A percentile compares a stretch with the other conserved stretches of the same genome.
Evolutionary conservation across 2,113 vertebrate genomes (phyloP).

Genomic region (Puntigrus tetrazona): DNA sequence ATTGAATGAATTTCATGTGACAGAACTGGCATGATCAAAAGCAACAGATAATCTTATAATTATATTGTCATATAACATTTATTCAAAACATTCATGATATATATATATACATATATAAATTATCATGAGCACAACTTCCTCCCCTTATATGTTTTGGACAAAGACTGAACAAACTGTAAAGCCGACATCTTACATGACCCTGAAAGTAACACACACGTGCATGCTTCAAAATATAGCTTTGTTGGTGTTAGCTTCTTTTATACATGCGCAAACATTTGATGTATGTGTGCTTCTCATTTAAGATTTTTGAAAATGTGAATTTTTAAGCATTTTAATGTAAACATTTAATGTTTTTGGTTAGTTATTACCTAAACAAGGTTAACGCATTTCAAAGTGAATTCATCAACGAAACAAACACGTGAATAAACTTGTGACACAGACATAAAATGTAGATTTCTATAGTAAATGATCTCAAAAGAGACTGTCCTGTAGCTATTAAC

Average conservation of each 20-base stretch:
- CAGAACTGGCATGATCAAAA: too few relatives aligned
- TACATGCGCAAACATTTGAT: not conserved
- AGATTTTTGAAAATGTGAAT: too few relatives aligned
- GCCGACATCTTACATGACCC: not conserved
- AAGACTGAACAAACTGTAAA: not conserved
- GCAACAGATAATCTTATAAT: not conserved
- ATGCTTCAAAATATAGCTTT: not conserved
- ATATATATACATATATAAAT: not conserved
- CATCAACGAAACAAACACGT: not conserved
- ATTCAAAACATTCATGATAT: not conserved
- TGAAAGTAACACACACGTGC: not conserved
- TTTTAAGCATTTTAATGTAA: not conserved
- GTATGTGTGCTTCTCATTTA: not conserved
- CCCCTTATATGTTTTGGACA: not conserved
- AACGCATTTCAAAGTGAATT: not conserved
- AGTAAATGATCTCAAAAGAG: too few relatives aligned
- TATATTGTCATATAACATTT: not conserved
- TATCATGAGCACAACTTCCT: not conserved
- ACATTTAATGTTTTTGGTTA: not conserved
- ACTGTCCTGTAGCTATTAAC: not conserved
- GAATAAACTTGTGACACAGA: not conserved
- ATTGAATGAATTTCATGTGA: too few relatives aligned
- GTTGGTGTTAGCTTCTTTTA: not conserved
- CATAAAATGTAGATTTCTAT: not conserved
- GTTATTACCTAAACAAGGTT: too few relatives aligned